These are phyloP conservation scores for Papilio elwesi DNA, from an alignment of 2,888 invertebrate species.

Conservation along the genomic window DNA sequence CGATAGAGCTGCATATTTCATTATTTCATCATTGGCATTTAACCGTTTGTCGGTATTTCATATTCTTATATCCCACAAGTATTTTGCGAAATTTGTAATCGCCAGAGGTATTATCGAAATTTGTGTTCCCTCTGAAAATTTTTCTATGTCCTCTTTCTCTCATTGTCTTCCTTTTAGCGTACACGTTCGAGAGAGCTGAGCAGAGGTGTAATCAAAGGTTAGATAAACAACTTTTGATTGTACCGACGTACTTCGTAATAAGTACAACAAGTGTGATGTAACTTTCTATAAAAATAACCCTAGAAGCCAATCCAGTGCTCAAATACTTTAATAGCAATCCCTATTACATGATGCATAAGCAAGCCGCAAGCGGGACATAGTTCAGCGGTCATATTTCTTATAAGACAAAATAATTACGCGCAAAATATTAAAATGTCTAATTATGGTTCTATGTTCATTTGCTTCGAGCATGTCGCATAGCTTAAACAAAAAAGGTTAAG, in stretches of 20 bases:
- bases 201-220: neutral
- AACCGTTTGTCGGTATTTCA: neutral
- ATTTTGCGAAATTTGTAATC: neutral
- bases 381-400: neutral
- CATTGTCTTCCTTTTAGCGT: neutral
- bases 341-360: slow-evolving; percentile 20
- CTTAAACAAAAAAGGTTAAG: too few species aligned
- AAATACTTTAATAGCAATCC: slow-evolving; percentile 24
- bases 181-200: neutral
- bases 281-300: slow-evolving; percentile 24
- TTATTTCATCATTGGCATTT: neutral
- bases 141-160: neutral
- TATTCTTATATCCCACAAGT: neutral
- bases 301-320: slow-evolving; percentile 26
- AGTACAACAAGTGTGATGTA: slow-evolving; percentile 8
- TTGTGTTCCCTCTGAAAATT: too few species aligned
- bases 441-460: too few species aligned
- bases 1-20: neutral
- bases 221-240: neutral
- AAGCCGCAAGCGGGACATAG: neutral
- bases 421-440: too few species aligned
- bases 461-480: too few species aligned
- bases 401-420: neutral
- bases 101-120: neutral
- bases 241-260: neutral